These are phyloP conservation scores for Acanthurus tractus DNA, from an alignment of 2,797 vertebrate species.

Conservation along the genomic window DNA sequence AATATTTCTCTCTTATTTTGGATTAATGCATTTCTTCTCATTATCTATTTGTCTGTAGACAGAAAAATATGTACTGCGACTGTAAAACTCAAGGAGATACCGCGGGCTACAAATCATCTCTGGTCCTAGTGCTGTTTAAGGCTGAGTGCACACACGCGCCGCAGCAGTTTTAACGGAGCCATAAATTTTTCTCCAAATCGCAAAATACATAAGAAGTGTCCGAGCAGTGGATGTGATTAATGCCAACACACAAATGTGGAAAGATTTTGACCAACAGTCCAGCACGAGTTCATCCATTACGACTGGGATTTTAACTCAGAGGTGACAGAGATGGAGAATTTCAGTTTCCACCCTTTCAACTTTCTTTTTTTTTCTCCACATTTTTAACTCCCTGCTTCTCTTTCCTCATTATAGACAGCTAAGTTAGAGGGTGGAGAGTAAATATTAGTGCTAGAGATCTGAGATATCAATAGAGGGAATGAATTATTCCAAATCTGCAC, in stretches of 20 bases:
- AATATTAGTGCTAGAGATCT: slow-evolving; percentile 56
- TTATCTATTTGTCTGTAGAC: slow-evolving; percentile 72
- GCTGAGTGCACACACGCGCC: slow-evolving; percentile 32
- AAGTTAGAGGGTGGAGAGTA: slow-evolving; percentile 60
- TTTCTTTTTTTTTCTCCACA: not conserved
- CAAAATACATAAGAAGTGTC: slow-evolving; percentile 63
- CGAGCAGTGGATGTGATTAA: slow-evolving; percentile 61
- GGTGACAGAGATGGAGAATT: slow-evolving; percentile 45
- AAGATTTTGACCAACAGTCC: slow-evolving; percentile 31
- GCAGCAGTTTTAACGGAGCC: slow-evolving; percentile 41
- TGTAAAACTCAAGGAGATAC: slow-evolving; percentile 71
- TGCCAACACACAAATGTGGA: slow-evolving; percentile 33
- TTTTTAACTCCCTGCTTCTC: slow-evolving; percentile 19
- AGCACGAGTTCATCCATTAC: slow-evolving; percentile 46
- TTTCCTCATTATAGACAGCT: slow-evolving; percentile 60
- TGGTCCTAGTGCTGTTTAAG: slow-evolving; percentile 65
- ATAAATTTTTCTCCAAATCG: slow-evolving; percentile 65
- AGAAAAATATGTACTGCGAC: slow-evolving; percentile 64
- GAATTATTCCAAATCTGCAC: slow-evolving; percentile 57
- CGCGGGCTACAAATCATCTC: slow-evolving; percentile 71
- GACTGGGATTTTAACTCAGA: slow-evolving; percentile 22
- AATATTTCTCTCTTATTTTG: slow-evolving; percentile 37
- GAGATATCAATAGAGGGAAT: slow-evolving; percentile 56
- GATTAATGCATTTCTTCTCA: slow-evolving; percentile 56
- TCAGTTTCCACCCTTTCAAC: not conserved